phyloP scores from a whole-genome alignment of 2,113 vertebrate species.

The Pachypanchax playfairii region DNA sequence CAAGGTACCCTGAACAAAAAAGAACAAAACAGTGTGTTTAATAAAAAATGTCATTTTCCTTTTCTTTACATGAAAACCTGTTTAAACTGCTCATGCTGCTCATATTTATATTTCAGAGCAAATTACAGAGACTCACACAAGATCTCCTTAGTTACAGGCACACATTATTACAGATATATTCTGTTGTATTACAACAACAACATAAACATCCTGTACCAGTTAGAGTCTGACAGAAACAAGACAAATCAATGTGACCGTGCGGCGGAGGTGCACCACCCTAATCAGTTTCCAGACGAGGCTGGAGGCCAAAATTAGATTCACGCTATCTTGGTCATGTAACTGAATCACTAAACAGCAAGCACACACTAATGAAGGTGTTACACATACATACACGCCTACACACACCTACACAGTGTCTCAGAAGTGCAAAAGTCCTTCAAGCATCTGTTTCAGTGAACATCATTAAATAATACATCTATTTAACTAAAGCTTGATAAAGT shows the following conservation, averaged over 20 bases:
- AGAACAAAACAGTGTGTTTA: slow-evolving; percentile 28
- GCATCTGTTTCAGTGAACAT: no score
- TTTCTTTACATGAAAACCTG: not conserved
- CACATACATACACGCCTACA: slow-evolving; percentile 4
- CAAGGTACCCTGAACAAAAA: slow-evolving; percentile 88
- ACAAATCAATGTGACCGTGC: slow-evolving; percentile 60
- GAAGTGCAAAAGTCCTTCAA: slow-evolving; percentile 6
- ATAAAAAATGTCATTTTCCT: slow-evolving; percentile 7
- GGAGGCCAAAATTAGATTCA: slow-evolving; percentile 56
- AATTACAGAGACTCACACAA: not conserved
- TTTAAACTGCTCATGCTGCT: not conserved
- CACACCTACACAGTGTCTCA: slow-evolving; percentile 3
- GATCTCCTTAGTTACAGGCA: slow-evolving; percentile 3
- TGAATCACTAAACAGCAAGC: slow-evolving; percentile 50
- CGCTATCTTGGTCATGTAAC: slow-evolving; percentile 54
- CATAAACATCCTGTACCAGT: slow-evolving; percentile 46
- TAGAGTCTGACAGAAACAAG: slow-evolving; percentile 51
- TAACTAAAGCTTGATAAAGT: no score
- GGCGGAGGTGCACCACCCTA: slow-evolving; percentile 51
- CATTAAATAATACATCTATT: not conserved
- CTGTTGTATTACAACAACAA: slow-evolving; percentile 30
- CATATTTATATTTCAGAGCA: not conserved
- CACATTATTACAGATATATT: slow-evolving; percentile 27
- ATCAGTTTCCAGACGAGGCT: slow-evolving; percentile 60
- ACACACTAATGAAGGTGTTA: slow-evolving; percentile 25